Conservation (phyloP, 2,888 invertebrate genomes). For the Blera fallax region DNA sequence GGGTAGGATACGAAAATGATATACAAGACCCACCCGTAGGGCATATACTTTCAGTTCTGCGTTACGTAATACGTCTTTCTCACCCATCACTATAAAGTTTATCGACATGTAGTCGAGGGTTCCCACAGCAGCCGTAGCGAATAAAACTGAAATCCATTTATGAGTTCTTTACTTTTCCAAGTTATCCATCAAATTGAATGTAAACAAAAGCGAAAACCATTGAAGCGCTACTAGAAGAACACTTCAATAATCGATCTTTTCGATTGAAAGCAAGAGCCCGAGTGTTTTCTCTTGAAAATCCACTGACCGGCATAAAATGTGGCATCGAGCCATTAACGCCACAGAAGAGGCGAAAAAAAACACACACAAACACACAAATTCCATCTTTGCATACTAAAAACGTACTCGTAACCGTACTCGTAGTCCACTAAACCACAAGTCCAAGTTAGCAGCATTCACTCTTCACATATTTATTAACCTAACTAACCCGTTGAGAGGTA, state of each 20-base stretch:
- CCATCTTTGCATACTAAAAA: background rate
- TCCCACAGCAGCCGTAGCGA: background rate
- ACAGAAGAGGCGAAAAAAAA: too few species aligned
- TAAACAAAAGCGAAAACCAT: slow-evolving; percentile 35
- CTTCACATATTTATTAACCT: slow-evolving; percentile 43
- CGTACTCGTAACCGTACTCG: background rate
- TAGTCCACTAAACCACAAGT: background rate
- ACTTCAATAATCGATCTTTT: slow-evolving; percentile 44
- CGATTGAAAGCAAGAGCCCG: slow-evolving; percentile 59
- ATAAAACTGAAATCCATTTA: slow-evolving; percentile 8
- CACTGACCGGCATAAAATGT: slow-evolving; percentile 55
- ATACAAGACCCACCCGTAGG: background rate
- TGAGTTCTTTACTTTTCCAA: slow-evolving; percentile 8
- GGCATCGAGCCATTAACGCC: slow-evolving; percentile 56
- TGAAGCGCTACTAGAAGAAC: slow-evolving; percentile 11
- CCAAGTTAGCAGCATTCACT: slow-evolving; percentile 10
- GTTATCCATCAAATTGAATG: slow-evolving; percentile 18
- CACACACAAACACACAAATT: background rate
- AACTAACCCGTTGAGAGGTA: background rate
- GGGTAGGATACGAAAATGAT: background rate
- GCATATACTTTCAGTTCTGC: background rate
- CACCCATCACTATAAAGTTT: background rate
- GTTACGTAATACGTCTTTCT: background rate
- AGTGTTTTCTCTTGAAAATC: slow-evolving; percentile 50
- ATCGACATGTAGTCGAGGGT: background rate